Conservation (phyloP, 2,888 invertebrate genomes). For the Vannuccia rotundouncinata region DNA sequence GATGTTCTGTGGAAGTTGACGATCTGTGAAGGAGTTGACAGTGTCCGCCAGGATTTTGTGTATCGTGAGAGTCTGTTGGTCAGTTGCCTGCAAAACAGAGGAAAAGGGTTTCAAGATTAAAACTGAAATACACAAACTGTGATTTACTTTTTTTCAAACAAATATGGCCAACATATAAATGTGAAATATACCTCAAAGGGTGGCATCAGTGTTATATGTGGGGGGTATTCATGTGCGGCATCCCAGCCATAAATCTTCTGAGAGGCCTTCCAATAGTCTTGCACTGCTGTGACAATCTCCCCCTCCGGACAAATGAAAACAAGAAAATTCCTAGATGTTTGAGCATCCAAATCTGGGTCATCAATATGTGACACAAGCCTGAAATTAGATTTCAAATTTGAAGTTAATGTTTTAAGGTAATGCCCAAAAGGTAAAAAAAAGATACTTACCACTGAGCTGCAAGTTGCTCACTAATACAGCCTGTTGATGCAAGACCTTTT, state of each 20-base stretch:
- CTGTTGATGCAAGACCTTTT: slow-evolving; percentile 34
- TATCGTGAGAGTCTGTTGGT: background rate
- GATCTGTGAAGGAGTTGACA: background rate
- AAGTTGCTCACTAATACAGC: slow-evolving; percentile 30
- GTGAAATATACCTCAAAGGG: slow-evolving; percentile 19
- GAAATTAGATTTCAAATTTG: slow-evolving; percentile 29
- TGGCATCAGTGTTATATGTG: slow-evolving; percentile 70
- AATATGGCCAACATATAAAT: too few relatives aligned
- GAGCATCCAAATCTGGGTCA: slow-evolving; percentile 71
- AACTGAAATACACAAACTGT: too few relatives aligned
- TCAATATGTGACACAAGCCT: slow-evolving; percentile 77
- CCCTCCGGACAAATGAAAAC: slow-evolving; percentile 79
- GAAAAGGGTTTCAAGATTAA: too few relatives aligned
- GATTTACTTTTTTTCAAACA: too few relatives aligned
- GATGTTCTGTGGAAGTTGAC: background rate
- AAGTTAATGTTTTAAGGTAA: background rate
- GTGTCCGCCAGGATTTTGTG: slow-evolving; percentile 10
- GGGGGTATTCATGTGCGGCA: slow-evolving; percentile 79
- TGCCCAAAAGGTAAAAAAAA: background rate
- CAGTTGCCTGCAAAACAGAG: background rate
- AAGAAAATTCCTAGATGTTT: slow-evolving; percentile 73
- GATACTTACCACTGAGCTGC: slow-evolving; percentile 34
- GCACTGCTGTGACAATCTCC: slow-evolving; percentile 60
- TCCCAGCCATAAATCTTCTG: slow-evolving; percentile 73
- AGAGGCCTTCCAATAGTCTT: slow-evolving; percentile 67